phyloP scores from a whole-genome alignment of 2,113 vertebrate genomes.

The Cardinalis cardinalis region DNA sequence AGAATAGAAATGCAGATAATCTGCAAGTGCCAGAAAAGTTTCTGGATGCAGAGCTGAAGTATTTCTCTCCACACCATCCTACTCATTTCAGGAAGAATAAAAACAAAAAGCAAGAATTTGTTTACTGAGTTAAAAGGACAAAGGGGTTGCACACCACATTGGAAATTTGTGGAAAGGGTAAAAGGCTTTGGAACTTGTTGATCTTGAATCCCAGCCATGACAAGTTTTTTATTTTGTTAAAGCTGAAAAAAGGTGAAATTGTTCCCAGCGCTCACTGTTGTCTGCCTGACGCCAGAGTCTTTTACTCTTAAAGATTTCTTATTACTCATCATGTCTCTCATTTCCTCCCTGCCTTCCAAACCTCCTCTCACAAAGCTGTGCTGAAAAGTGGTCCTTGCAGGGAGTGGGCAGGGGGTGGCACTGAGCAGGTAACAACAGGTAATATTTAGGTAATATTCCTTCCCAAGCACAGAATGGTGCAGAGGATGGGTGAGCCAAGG shows the following conservation, averaged over 20 bases:
- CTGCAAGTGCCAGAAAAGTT: not conserved
- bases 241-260: not conserved
- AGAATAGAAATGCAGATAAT: not conserved
- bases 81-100: not conserved
- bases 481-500: not conserved
- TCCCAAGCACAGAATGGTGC: not conserved
- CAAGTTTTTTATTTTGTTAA: not conserved
- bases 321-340: not conserved
- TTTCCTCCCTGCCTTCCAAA: not conserved
- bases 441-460: not conserved
- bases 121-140: not conserved
- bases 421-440: not conserved
- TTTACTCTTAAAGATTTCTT: not conserved
- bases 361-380: not conserved
- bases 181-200: not conserved
- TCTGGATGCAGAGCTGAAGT: not conserved
- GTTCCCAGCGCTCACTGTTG: not conserved
- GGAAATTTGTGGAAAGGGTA: not conserved
- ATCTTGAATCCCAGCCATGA: not conserved
- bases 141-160: not conserved
- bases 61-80: fast-evolving
- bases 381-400: not conserved
- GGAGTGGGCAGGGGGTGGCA: not conserved
- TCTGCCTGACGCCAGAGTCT: not conserved
- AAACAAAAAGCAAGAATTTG: not conserved